Evolutionary conservation across 2,888 invertebrate species (phyloP).

Genomic region (Notodonta ziczac): DNA sequence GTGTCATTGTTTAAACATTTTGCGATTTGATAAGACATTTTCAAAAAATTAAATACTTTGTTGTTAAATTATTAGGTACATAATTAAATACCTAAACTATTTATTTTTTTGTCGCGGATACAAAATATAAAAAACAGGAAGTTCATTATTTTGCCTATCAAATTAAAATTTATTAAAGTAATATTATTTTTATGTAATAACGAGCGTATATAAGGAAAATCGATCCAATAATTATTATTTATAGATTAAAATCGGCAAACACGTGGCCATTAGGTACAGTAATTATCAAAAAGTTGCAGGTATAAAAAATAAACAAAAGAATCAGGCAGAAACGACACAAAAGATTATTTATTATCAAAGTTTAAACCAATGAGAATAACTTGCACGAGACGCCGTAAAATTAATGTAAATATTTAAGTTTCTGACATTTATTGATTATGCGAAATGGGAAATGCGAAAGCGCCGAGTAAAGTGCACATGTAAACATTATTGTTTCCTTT

Average conservation of each 20-base stretch:
- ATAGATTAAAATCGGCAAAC: not conserved
- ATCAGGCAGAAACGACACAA: slow-evolving; percentile 7
- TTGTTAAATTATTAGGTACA: too few relatives aligned
- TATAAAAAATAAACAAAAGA: not conserved
- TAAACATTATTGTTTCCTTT: slow-evolving; percentile 17
- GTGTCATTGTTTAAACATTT: too few relatives aligned
- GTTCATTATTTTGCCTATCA: not conserved
- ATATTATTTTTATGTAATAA: slow-evolving; percentile 2
- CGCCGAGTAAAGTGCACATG: slow-evolving; percentile 10
- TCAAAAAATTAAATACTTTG: too few relatives aligned
- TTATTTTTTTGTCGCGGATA: not conserved
- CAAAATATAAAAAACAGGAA: not conserved
- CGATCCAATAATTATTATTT: not conserved
- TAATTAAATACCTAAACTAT: too few relatives aligned
- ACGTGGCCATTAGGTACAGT: not conserved
- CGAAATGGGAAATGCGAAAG: slow-evolving; percentile 17
- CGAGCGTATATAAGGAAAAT: not conserved
- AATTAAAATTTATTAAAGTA: too few relatives aligned
- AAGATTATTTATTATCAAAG: slow-evolving; percentile 36
- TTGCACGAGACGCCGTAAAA: slow-evolving; percentile 26
- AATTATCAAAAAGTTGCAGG: not conserved
- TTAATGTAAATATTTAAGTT: slow-evolving; percentile 28
- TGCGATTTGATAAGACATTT: too few relatives aligned
- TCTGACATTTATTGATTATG: slow-evolving; percentile 37
- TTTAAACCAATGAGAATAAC: slow-evolving; percentile 28